phyloP scores from a whole-genome alignment of 1,140 invertebrate genomes.

The Centruroides sculpturatus region DNA sequence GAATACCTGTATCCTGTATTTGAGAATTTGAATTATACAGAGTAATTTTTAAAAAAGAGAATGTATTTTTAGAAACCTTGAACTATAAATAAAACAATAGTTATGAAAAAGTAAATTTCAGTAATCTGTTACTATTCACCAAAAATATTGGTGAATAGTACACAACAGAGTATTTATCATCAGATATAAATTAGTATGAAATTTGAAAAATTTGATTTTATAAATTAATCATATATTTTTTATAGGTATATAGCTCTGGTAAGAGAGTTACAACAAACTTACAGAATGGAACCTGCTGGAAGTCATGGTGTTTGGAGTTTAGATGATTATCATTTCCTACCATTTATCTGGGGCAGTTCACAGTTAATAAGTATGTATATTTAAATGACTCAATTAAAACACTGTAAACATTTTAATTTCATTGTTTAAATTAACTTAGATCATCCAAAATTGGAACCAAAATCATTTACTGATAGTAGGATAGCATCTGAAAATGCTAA shows the following conservation, averaged over 20 bases:
- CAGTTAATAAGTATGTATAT: conserved; percentile 62
- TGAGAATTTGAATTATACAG: too few relatives aligned
- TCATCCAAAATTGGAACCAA: conserved; percentile 66
- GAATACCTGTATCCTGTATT: too few relatives aligned
- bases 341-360: conserved; percentile 97
- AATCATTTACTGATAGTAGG: conserved; percentile 65
- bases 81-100: too few relatives aligned
- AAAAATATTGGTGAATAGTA: too few relatives aligned
- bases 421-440: conserved; percentile 31
- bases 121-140: too few relatives aligned
- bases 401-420: too few relatives aligned
- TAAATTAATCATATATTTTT: background rate
- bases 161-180: background rate
- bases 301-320: conserved; percentile 90
- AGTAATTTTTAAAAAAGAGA: too few relatives aligned
- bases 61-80: too few relatives aligned
- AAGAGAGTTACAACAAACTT: conserved; percentile 71
- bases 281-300: conserved; percentile 99
- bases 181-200: background rate
- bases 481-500: conserved; percentile 56
- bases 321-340: conserved; percentile 98
- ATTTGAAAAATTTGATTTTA: background rate
- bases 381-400: too few relatives aligned
- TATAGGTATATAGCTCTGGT: conserved; percentile 71
- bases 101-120: too few relatives aligned